phyloP scores from a whole-genome alignment of 2,888 invertebrate genomes.

The Onchidella celtica region DNA sequence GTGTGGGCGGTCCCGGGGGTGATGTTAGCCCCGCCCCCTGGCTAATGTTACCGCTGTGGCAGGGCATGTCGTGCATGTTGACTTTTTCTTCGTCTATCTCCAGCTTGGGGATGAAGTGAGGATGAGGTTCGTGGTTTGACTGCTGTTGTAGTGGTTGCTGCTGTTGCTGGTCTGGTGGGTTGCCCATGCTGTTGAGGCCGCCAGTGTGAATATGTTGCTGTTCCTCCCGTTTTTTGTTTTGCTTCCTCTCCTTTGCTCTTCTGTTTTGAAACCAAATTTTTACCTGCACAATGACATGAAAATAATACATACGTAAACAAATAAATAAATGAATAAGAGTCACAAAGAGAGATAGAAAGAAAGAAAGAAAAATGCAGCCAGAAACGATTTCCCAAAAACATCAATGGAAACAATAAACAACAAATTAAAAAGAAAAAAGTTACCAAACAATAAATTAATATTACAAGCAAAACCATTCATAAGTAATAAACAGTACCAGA shows the following conservation, averaged over 20 bases:
- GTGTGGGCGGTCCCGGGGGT: not conserved
- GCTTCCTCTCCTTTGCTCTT: conserved; percentile 87
- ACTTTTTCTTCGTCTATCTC: conserved; percentile 32
- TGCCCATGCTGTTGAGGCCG: conserved; percentile 56
- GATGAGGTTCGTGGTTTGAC: conserved; percentile 42
- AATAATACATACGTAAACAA: not conserved
- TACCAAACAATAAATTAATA: no score
- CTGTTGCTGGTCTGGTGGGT: conserved; percentile 52
- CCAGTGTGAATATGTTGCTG: conserved; percentile 48
- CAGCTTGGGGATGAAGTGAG: conserved; percentile 42
- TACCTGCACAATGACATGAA: conserved; percentile 55
- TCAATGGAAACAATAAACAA: no score
- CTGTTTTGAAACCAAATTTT: conserved; percentile 76
- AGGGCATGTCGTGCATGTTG: conserved; percentile 18
- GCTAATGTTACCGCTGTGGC: not conserved
- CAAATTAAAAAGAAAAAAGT: no score
- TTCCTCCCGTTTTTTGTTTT: conserved; percentile 88
- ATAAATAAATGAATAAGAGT: no score
- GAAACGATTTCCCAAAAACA: no score
- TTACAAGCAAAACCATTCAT: no score
- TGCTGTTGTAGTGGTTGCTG: conserved; percentile 51
- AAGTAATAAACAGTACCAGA: no score
- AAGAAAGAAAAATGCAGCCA: not conserved
- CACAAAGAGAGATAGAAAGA: no score
- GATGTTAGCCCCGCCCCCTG: conserved; percentile 13